phyloP scores from a whole-genome alignment of 2,888 invertebrate species.

The Alentia gelatinosa region DNA sequence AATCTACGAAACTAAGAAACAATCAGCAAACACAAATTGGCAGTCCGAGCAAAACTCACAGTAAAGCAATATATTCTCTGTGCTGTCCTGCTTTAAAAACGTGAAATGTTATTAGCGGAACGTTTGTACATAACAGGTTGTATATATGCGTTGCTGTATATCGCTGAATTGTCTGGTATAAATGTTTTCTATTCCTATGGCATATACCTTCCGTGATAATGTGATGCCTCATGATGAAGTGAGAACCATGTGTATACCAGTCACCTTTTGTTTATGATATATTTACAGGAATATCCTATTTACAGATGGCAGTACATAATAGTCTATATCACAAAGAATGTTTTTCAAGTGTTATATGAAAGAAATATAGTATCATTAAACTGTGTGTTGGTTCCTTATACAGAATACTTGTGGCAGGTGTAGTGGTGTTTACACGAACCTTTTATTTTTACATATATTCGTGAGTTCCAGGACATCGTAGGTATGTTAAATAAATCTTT shows the following conservation, averaged over 20 bases:
- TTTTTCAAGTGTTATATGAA: background rate
- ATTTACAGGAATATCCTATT: background rate
- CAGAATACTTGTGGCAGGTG: no score
- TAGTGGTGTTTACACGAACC: background rate
- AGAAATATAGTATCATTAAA: background rate
- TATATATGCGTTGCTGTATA: no score
- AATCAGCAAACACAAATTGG: constrained; percentile 30
- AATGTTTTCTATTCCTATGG: background rate
- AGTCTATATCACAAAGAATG: background rate
- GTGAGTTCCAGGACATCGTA: background rate
- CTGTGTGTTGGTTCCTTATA: background rate
- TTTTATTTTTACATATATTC: background rate
- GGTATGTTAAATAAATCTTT: background rate
- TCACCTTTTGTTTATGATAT: background rate
- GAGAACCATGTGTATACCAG: background rate
- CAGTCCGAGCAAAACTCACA: constrained; percentile 7
- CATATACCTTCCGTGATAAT: background rate
- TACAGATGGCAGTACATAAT: background rate
- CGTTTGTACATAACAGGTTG: background rate
- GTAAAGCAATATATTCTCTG: background rate
- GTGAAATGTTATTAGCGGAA: background rate
- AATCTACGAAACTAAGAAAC: constrained; percentile 30
- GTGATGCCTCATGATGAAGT: background rate
- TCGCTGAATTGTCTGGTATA: no score
- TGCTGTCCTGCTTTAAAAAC: background rate